phyloP scores from a whole-genome alignment of 2,797 vertebrate species.

The Pseudotriccus pelzelni region DNA sequence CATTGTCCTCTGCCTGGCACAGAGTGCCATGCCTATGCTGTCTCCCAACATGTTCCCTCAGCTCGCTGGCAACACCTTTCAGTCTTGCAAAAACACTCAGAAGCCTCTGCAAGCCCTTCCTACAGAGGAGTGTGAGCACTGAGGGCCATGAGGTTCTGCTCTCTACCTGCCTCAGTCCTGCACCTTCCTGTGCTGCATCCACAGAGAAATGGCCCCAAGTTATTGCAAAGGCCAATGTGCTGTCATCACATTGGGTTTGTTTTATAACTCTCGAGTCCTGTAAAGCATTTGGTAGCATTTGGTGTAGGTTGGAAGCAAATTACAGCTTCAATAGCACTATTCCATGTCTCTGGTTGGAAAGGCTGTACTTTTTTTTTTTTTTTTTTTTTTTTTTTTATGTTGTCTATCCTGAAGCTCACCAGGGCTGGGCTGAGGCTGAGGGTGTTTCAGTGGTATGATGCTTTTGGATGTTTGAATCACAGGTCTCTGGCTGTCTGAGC shows the following conservation, averaged over 20 bases:
- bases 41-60: rapidly evolving
- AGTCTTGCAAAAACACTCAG: not conserved
- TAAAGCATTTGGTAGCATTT: slow-evolving; percentile 9
- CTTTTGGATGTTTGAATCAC: not conserved
- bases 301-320: not conserved
- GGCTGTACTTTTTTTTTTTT: slow-evolving; percentile 2
- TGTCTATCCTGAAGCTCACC: not conserved
- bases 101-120: not conserved
- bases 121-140: rapidly evolving
- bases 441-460: not conserved
- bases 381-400: not conserved
- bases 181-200: not conserved
- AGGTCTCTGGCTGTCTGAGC: not conserved
- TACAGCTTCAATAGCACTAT: not conserved
- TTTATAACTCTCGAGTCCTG: not conserved
- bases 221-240: not conserved
- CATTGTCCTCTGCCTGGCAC: rapidly evolving
- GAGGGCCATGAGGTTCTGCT: not conserved
- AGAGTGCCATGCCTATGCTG: not conserved
- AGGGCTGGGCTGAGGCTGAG: not conserved
- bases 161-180: not conserved
- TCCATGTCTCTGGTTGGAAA: not conserved
- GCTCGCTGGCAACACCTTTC: not conserved
- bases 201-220: not conserved
- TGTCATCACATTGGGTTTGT: not conserved